These are phyloP conservation scores for Idaea aversata DNA, from an alignment of 2,888 invertebrate genomes.

Conservation along the genomic window DNA sequence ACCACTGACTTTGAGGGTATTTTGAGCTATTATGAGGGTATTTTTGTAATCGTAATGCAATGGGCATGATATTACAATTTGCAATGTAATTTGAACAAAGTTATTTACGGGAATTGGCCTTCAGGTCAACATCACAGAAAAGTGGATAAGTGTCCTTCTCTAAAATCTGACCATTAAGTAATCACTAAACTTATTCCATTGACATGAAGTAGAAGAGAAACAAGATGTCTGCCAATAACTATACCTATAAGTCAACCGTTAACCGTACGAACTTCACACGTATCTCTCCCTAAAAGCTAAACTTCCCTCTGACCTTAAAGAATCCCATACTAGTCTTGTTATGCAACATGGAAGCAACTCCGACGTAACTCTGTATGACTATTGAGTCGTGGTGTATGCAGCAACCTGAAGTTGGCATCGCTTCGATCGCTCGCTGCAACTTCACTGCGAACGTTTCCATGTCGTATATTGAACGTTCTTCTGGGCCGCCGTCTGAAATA, in stretches of 20 bases:
- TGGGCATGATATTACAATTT: too few species aligned
- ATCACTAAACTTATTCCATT: too few species aligned
- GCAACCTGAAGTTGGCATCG: constrained; percentile 68
- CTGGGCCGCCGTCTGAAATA: constrained; percentile 55
- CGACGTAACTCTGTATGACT: constrained; percentile 89
- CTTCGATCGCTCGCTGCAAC: constrained; percentile 77
- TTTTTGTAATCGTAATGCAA: too few species aligned
- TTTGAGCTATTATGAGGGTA: too few species aligned
- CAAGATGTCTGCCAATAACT: not conserved
- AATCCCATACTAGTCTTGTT: constrained; percentile 92
- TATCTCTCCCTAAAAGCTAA: constrained; percentile 80
- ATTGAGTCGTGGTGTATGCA: constrained; percentile 84
- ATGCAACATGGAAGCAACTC: constrained; percentile 88
- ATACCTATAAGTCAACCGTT: not conserved
- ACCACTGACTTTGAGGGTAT: too few species aligned
- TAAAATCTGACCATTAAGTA: too few species aligned
- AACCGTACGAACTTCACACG: not conserved
- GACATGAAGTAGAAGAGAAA: too few species aligned
- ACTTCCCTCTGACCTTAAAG: constrained; percentile 92
- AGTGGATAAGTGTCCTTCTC: too few species aligned
- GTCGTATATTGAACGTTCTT: constrained; percentile 76
- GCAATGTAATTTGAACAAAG: too few species aligned
- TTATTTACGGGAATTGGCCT: too few species aligned
- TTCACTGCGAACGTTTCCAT: constrained; percentile 81
- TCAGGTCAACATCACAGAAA: too few species aligned